Evolutionary conservation across 1,140 invertebrate species (phyloP), one percentile per base, ranked within the genome.

Genomic region (Spodoptera litura): DNA sequence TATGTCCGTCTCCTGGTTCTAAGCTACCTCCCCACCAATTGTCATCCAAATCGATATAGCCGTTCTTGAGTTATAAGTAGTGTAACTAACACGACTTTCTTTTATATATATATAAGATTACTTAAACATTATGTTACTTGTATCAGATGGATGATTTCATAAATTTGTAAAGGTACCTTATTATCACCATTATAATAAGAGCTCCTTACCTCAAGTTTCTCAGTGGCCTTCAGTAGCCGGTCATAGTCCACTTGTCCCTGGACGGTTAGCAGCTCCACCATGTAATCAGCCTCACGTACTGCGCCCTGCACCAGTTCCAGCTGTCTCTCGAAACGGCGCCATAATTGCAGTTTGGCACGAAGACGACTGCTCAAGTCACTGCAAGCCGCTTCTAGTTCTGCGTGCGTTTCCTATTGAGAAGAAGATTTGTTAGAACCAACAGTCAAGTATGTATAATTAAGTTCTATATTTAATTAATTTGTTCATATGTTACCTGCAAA

Each of bases 241-340:
- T 97, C 97, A 81, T 98, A 98, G 93, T 98, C 97, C 2, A 98
- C 96, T 53, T 96, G 96, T 12, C 97, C 97, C 86, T 97, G 97
- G 0, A 98, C 96, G 1, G 96, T 97, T 3, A 98, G 94, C 12
- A 98, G 90, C 84, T 98, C 97, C 94, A 98, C 97, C 97, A 98
- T 97, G 84, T 97, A 98, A 89, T 98, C 97, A 0, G 97, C 97
- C 82, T 98, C 97, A 75, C 97, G 95, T 0, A 97, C 97, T 0
- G 97, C 97, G 49, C 97, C 96, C 68, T 97, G 97, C 1, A 98
- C 97, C 88, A 96, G 84, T 83, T 98, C 97, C 77, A 98, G 88
- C 83, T 97, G 97, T 15, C 95, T 93, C 82, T 97, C 97, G 84
- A 97, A 98, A 35, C 96, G 93, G 49, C 96, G 93, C 97, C 97